phyloP scores from a whole-genome alignment of 1,140 invertebrate genomes.

The Diachasma alloeum region DNA sequence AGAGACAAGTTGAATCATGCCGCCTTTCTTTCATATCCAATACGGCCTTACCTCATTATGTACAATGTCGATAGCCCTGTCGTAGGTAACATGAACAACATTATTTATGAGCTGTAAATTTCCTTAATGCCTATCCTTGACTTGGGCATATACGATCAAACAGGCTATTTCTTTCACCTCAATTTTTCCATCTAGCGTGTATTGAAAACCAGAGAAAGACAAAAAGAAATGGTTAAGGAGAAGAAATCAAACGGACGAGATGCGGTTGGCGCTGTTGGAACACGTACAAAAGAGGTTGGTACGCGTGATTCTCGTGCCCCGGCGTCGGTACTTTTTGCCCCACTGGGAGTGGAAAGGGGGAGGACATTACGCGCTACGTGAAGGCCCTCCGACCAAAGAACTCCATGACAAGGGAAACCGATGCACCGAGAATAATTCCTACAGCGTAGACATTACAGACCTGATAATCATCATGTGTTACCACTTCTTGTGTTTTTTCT shows the following conservation, averaged over 20 bases:
- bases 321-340: neutral
- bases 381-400: neutral
- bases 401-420: neutral
- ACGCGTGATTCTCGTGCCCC: neutral
- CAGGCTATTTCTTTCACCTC: no score
- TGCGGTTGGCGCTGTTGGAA: neutral
- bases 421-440: neutral
- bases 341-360: neutral
- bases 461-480: slow-evolving; percentile 10
- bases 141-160: neutral
- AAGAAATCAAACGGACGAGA: neutral
- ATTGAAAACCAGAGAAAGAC: no score
- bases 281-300: neutral
- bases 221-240: no score
- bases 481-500: neutral
- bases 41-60: neutral
- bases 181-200: no score
- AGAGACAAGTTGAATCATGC: neutral
- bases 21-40: neutral
- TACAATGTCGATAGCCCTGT: neutral
- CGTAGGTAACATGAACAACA: neutral
- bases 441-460: neutral
- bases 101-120: slow-evolving; percentile 10
- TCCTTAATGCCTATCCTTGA: neutral
- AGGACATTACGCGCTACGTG: neutral